phyloP scores from a whole-genome alignment of 2,888 invertebrate species.

The Drosophila trichaetosa region DNA sequence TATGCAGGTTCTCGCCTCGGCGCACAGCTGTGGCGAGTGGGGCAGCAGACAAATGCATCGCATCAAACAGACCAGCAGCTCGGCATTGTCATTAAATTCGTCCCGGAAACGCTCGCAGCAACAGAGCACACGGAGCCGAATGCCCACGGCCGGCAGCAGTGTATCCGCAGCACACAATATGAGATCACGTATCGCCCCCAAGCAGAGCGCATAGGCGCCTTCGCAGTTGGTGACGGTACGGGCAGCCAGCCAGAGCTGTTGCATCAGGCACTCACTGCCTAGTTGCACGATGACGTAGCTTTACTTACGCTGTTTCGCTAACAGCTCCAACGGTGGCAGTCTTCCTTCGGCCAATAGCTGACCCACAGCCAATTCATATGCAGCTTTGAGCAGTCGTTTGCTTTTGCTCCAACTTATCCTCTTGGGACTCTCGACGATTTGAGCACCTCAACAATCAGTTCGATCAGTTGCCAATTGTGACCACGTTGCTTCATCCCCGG shows the following conservation, averaged over 20 bases:
- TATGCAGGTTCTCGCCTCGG: conserved; percentile 74
- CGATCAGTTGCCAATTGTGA: conserved; percentile 51
- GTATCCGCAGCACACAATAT: conserved; percentile 13
- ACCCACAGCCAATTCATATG: conserved; percentile 38
- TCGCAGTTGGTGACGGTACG: conserved; percentile 28
- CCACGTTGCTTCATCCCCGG: conserved; percentile 24
- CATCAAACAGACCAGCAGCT: conserved; percentile 58
- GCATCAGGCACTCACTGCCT: conserved; percentile 43
- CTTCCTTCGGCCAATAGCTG: conserved; percentile 17
- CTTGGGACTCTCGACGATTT: conserved; percentile 27
- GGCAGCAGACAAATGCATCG: conserved; percentile 78
- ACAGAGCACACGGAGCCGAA: conserved; percentile 39
- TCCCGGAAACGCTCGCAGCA: conserved; percentile 71
- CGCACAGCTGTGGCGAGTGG: conserved; percentile 68
- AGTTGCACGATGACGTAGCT: conserved; percentile 72
- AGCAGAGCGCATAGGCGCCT: conserved; percentile 15
- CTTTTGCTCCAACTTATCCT: conserved; percentile 21
- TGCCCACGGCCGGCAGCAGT: conserved; percentile 76
- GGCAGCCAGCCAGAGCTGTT: conserved; percentile 56
- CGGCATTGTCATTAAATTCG: conserved; percentile 42
- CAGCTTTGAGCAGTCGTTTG: conserved; percentile 31
- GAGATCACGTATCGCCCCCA: conserved; percentile 18
- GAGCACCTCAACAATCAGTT: conserved; percentile 45
- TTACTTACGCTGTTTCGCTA: conserved; percentile 37
- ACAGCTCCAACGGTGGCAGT: conserved; percentile 19